A percentile compares a stretch with the other conserved stretches of the same genome.
Conservation (phyloP, 1,140 invertebrate genomes). For the Eupristina koningsbergeri region DNA sequence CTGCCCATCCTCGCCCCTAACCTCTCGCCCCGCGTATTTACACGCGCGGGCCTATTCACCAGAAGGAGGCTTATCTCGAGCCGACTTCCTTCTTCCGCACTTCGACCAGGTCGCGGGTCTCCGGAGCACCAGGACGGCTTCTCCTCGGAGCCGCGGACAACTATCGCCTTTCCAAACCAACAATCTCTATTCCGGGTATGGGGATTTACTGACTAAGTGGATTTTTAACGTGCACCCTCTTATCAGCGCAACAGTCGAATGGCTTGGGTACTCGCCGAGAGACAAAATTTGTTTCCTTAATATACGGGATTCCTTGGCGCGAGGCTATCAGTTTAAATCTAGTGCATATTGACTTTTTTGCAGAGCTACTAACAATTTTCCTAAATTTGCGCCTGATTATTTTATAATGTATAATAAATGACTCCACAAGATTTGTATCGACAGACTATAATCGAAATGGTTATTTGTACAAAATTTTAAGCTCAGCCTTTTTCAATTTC, state of each 20-base stretch:
- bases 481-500: too few species aligned
- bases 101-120: too few species aligned
- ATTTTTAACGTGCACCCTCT: background rate
- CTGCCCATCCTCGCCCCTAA: background rate
- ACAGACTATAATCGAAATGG: background rate
- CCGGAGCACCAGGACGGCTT: too few species aligned
- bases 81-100: background rate
- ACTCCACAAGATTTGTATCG: conserved; percentile 9
- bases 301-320: background rate
- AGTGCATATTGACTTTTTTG: background rate
- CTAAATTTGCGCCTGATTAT: background rate
- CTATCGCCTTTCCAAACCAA: background rate
- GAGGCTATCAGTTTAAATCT: background rate
- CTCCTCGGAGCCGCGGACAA: background rate
- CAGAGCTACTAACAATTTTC: background rate
- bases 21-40: conserved; percentile 62
- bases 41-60: conserved; percentile 62
- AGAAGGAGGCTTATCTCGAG: conserved; percentile 54
- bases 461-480: too few species aligned
- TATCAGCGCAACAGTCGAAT: background rate
- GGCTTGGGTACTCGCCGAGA: background rate
- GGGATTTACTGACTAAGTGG: background rate
- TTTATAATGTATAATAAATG: conserved; percentile 11
- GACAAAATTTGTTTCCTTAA: background rate
- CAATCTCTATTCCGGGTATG: background rate